Evolutionary conservation across 1,140 invertebrate genomes (phyloP), one percentile per base, ranked within the genome.

Genomic region (Drosophila sturtevanti): DNA sequence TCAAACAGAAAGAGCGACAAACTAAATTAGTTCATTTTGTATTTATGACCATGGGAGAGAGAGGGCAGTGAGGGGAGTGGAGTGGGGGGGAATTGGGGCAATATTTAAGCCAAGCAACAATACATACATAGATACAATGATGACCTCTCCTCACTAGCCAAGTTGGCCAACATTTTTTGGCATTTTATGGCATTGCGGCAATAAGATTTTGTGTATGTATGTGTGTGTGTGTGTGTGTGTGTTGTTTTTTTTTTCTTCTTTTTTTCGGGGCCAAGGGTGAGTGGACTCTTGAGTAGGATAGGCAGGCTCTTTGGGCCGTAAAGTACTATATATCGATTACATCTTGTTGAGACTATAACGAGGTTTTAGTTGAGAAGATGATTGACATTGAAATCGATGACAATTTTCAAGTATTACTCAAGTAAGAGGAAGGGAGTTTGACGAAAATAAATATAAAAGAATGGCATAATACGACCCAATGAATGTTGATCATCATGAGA

Each of bases 21-120:
- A 77, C 51, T 71, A 89, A 87, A 87, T 87, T 87, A 87, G 79
- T 82, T 79, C 66, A 87, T 86, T 86, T 86, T 6, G 75, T 72
- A 81, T 78, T 67, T 73, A 68, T 63, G 38, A 21, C 16, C 41
- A 48, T 16, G 7, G 16, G n/a, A 7, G 7, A 14, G 14, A 44
- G 4, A 2, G 7, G 41, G 38, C n/a, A 16, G 34, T 34, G 34
- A 4, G 34, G 34, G 10, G 34, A 9, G 34, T 1, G 27, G 6
- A 31, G 27, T 31, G 27, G 27, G 27, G 10, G 38, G 38, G n/a
- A n/a, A n/a, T 41, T 41, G 68, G 51, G 12, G 21, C 12, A 55
- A 68, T 64, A 51, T 62, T 62, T 55, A 59, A n/a, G 65, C 35
- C 18, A 27, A 34, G 24, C 38, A 54, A 31, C 7, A 16, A 16